Base-by-base conservation (phyloP, 2,113 vertebrate species). In the Mesoclemmys tuberculata region DNA sequence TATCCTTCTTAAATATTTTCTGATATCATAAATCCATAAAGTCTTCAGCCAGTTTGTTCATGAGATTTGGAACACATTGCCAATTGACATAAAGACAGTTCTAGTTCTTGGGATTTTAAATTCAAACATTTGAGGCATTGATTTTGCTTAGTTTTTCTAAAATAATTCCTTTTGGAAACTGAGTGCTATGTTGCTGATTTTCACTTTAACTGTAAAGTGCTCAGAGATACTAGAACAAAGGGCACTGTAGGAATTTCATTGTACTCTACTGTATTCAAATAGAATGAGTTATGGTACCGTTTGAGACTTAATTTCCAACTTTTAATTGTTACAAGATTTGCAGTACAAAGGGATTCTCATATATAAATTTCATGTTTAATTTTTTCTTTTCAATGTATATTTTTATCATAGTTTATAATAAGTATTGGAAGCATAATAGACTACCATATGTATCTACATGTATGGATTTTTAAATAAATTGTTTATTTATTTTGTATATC, bases 151-250 rank as follows among this genome's bases (percentile, higher is more conserved):
- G 95, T 97, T 97, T 96, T 89, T 95, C 92, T 96, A 93, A 88
- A 96, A 79, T 96, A 97, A 97, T 96, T 96, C 95, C 97, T 97
- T 93, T 94, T 97, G 96, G 89, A 96, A 96, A 95, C 95, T 89
- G 94, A 94, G 85, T 96, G 80, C 93, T 97, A 89, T 89, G 52
- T 90, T 97, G 93, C 86, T 96, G 96, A 96, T 96, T 98, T 97
- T 97, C 97, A 96, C 90, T 95, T 96, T 94, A 96, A 68, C 96
- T 96, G 95, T 97, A 96, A 92, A 95, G 82, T 95, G 92, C 93
- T 94, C 82, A 92, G 95, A 92, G 95, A 93, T 92, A 97, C 41
- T 78, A 98, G 80, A 96, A 97, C 85, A 97, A 98, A 98, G 94
- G 86, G 75, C 88, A 93, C 68, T 94, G 74, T 89, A 96, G 93